phyloP scores from a whole-genome alignment of 2,797 vertebrate species.

The Poeciliopsis presidionis region DNA sequence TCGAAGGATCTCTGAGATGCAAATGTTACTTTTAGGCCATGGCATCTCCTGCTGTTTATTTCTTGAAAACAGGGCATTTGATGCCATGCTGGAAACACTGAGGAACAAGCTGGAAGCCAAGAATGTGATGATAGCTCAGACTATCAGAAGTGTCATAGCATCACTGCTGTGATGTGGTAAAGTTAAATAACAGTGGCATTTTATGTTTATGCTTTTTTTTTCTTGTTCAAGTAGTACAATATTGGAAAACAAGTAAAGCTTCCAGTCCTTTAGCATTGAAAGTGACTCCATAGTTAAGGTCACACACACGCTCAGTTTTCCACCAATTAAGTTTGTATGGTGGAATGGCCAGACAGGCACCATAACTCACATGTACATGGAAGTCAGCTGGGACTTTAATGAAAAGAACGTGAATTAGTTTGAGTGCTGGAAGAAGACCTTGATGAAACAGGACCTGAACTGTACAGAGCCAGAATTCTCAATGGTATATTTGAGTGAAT shows the following conservation, averaged over 20 bases:
- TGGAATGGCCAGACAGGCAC: not conserved
- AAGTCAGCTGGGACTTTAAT: conserved; percentile 1
- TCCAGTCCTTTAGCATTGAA: not conserved
- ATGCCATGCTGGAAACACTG: not conserved
- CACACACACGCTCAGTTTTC: not conserved
- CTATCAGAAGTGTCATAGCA: not conserved
- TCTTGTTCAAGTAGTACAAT: not conserved
- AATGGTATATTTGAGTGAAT: not conserved
- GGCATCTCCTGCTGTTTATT: conserved; percentile 15
- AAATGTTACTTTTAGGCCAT: conserved; percentile 11
- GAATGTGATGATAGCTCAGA: not conserved
- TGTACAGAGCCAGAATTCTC: not conserved
- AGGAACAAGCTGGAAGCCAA: not conserved
- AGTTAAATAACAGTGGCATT: not conserved
- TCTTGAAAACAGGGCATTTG: not conserved
- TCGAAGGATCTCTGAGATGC: conserved; percentile 5
- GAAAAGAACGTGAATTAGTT: not conserved
- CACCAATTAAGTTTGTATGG: conserved; percentile 6
- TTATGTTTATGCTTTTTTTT: not conserved
- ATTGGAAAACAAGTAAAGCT: not conserved
- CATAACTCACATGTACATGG: conserved; percentile 6
- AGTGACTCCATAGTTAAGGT: not conserved
- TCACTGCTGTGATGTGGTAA: not conserved
- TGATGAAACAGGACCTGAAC: conserved; percentile 8
- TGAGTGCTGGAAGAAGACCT: not conserved